Evolutionary conservation across 64 coral and sea anemone genomes (phyloP).

Genomic region (Stichodactyla helianthus): DNA sequence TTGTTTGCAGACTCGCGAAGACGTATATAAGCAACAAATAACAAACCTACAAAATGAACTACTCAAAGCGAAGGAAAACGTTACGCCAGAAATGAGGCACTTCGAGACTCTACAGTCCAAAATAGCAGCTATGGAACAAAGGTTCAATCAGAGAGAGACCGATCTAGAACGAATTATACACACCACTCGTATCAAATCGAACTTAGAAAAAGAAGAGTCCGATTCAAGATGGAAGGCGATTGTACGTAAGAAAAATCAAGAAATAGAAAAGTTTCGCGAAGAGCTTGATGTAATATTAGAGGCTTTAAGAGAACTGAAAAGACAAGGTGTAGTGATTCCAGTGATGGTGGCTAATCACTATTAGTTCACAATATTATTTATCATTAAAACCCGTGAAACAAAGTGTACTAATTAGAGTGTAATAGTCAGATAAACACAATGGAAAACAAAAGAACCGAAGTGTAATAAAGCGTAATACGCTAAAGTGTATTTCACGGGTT

Average conservation of each 20-base stretch:
- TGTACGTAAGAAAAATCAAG: slow-evolving; percentile 81
- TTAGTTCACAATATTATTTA: background rate
- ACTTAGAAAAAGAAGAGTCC: slow-evolving; percentile 81
- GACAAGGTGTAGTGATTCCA: slow-evolving; percentile 85
- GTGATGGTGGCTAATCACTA: background rate
- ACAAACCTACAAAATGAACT: slow-evolving; percentile 66
- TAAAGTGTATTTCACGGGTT: too few relatives aligned
- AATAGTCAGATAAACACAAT: too few relatives aligned
- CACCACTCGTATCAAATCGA: slow-evolving; percentile 68
- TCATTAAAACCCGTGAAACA: too few relatives aligned
- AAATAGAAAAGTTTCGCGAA: slow-evolving; percentile 85
- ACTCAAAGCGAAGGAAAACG: slow-evolving; percentile 68
- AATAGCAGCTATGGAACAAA: slow-evolving; percentile 76
- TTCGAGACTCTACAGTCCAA: slow-evolving; percentile 82
- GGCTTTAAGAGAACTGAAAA: slow-evolving; percentile 76
- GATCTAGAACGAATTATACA: slow-evolving; percentile 83
- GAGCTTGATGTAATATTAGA: slow-evolving; percentile 87
- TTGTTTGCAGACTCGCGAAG: slow-evolving; percentile 62
- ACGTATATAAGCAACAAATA: slow-evolving; percentile 82
- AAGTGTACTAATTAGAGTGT: too few relatives aligned
- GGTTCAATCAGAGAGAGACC: slow-evolving; percentile 71
- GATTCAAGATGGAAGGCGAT: slow-evolving; percentile 65
- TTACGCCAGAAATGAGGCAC: slow-evolving; percentile 92
- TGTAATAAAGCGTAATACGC: too few relatives aligned
- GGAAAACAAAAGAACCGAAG: too few relatives aligned